A percentile compares a stretch with the other conserved stretches of the same genome.
These are phyloP conservation scores for Drosophila percnosoma DNA, from an alignment of 2,888 invertebrate species.

Conservation along the genomic window DNA sequence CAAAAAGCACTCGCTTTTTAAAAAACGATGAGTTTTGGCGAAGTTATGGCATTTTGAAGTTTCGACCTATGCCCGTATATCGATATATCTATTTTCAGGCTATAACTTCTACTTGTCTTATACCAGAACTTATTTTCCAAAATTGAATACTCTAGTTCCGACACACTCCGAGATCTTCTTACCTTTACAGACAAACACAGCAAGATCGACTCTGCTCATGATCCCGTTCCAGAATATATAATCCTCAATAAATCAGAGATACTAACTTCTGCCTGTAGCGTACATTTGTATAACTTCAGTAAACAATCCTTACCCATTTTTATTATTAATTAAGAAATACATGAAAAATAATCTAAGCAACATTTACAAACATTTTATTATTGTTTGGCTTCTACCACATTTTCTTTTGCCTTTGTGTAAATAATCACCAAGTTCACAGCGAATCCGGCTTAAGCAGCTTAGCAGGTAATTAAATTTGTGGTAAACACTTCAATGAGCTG, in stretches of 20 bases:
- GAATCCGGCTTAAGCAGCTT: neutral
- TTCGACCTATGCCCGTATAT: too few species aligned
- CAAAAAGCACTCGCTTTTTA: too few species aligned
- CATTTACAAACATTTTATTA: neutral
- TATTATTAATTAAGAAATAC: neutral
- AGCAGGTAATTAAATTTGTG: slow-evolving; percentile 21
- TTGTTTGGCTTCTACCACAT: neutral
- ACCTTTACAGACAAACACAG: neutral
- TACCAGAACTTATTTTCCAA: neutral
- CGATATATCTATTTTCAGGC: too few species aligned
- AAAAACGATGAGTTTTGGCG: too few species aligned
- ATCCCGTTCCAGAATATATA: neutral
- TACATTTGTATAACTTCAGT: neutral
- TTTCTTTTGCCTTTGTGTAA: neutral
- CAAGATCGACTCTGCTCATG: neutral
- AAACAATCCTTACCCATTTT: neutral
- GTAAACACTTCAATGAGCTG: slow-evolving; percentile 48
- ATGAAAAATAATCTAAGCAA: neutral
- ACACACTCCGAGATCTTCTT: neutral
- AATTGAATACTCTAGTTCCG: neutral
- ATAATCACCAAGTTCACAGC: neutral
- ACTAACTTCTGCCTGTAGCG: neutral
- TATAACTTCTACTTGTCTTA: too few species aligned
- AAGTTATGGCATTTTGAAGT: too few species aligned
- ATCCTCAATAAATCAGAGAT: neutral